Evolutionary conservation across 1,140 invertebrate genomes (phyloP), one percentile per base, ranked within the genome.

Genomic region (Diorhabda carinulata): DNA sequence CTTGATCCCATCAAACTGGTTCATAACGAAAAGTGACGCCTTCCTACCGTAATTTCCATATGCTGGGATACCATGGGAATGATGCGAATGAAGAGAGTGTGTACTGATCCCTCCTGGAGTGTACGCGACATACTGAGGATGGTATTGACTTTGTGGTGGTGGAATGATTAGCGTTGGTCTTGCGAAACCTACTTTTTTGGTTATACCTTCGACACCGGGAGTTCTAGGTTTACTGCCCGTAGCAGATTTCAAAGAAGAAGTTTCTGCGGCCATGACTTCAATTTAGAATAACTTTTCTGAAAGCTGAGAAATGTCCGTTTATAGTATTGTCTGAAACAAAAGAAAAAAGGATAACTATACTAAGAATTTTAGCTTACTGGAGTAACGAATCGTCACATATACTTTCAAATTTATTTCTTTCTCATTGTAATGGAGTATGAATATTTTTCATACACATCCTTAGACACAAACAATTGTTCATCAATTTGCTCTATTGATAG

Each of bases 1-100:
- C 74, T 89, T 90, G 74, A 93, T 87, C 3, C 89, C 90, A 64
- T 88, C 87, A 69, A 92, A 90, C 70, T 91, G 90, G 64, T 89
- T 87, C 75, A 90, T 89, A 80, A 92, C 87, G 75, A 91, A 92
- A 57, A 90, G 88, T 4, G 88, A 88, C 0, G 89, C 88, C 64
- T 87, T 90, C 67, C 85, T 87, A 0, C 86, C 81, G 70, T 90
- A 88, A 43, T 42, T 66, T 44, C 61, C 66, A 5, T 67, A 67
- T 3, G 67, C 66, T 5, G 59, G 64, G n/a, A 42, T 57, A 9
- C 57, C 52, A 61, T 43, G 8, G 25, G 47, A 40, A 3, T 45
- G 25, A 43, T 87, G 40, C 44, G 63, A 61, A 52, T 52, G 47
- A 52, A 8, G 42, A 63, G 60, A 44, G 58, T 59, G 8, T 56